Evolutionary conservation across 1,140 invertebrate genomes (phyloP).

Genomic region (Octopus bimaculoides): DNA sequence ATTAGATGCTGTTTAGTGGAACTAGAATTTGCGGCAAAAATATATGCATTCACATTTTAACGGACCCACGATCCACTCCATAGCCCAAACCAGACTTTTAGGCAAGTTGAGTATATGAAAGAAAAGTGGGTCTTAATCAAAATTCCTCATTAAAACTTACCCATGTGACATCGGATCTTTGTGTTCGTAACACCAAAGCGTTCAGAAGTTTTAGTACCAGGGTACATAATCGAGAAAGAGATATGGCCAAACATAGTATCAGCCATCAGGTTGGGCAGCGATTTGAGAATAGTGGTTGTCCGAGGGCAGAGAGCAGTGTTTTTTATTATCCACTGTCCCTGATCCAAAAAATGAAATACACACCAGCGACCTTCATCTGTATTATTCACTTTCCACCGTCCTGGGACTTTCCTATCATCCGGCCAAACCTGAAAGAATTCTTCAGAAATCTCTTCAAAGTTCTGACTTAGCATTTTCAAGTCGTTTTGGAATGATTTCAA

Average conservation of each 20-base stretch:
- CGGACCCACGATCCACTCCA: too few relatives aligned
- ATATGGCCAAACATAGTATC: slow-evolving; percentile 46
- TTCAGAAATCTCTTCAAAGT: slow-evolving; percentile 24
- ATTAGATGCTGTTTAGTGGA: too few relatives aligned
- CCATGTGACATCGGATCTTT: slow-evolving; percentile 42
- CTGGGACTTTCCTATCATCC: not conserved
- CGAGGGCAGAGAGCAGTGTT: slow-evolving; percentile 30
- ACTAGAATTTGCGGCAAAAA: too few relatives aligned
- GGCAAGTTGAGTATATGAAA: too few relatives aligned
- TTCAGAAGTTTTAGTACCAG: slow-evolving; percentile 35
- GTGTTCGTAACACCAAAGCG: slow-evolving; percentile 48
- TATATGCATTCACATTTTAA: too few relatives aligned
- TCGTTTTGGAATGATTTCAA: not conserved
- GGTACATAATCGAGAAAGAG: slow-evolving; percentile 40
- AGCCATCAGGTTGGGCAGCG: slow-evolving; percentile 30
- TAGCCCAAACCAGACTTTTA: too few relatives aligned
- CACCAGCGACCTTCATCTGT: slow-evolving; percentile 40
- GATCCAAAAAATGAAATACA: slow-evolving; percentile 46
- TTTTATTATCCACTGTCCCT: slow-evolving; percentile 31
- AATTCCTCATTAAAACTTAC: slow-evolving; percentile 21
- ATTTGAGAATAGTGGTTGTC: slow-evolving; percentile 28
- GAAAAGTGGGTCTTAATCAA: too few relatives aligned
- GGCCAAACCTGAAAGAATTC: slow-evolving; percentile 20
- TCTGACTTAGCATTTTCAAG: slow-evolving; percentile 20
- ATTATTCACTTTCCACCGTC: slow-evolving; percentile 35